Evolutionary conservation across 2,888 invertebrate genomes (phyloP), one percentile per base, ranked within the genome.

Genomic region (Diadromus collaris): DNA sequence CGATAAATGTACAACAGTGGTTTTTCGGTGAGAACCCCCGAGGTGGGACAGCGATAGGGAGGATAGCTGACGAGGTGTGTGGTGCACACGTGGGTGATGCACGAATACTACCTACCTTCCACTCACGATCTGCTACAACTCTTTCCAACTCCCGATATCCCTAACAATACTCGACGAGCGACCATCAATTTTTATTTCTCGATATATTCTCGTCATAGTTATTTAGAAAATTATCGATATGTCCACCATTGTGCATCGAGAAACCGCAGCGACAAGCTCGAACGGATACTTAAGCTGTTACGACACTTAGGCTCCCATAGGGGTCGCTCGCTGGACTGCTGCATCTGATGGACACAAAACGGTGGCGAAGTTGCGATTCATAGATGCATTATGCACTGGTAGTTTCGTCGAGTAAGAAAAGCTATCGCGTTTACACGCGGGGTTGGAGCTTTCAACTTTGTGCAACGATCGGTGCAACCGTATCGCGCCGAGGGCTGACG

Each of bases 1-100:
- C 58, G 60, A 63, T 75, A 68, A 48, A 64, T 75, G 65, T 69
- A 48, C 54, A 48, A 76, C 48, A 71, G 71, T 72, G 64, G 48
- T 78, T 76, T n/a, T 72, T 34, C 38, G 54, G 21, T 19, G 6
- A 67, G 65, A 58, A 78, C 56, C 58, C 73, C 38, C 38, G 16
- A 16, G 38, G 38, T 41, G 38, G 16, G 1, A 16, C 4, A 41
- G 38, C 38, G 38, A 16, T 16, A 16, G 38, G 38, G 38, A 41
- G 38, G 38, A 41, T 41, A 16, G 38, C 13, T 16, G 16, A 41
- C 13, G 38, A 16, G 38, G 38, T 41, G 38, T 16, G n/a, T n/a
- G n/a, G n/a, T n/a, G 38, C 38, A 16, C 38, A 41, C 13, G 38
- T 41, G 38, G 38, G 13, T 16, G 4, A 16, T 41, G 38, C 16